phyloP scores from a whole-genome alignment of 2,113 vertebrate species.

The Mesembrinibis cayennensis region DNA sequence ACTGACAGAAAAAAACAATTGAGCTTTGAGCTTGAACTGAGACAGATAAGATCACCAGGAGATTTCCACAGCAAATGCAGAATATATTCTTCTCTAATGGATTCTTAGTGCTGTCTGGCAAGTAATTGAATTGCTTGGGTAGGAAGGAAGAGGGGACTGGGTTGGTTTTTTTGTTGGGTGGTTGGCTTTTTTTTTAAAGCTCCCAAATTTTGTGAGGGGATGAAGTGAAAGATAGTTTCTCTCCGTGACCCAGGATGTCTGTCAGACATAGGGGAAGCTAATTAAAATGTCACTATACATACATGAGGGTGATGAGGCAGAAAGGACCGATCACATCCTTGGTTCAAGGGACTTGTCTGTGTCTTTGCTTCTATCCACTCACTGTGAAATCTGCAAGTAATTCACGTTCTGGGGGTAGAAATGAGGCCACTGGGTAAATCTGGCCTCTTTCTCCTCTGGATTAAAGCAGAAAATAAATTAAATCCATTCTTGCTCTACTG shows the following conservation, averaged over 20 bases:
- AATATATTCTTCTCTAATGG: constrained; percentile 68
- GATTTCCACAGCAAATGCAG: constrained; percentile 68
- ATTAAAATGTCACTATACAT: constrained; percentile 51
- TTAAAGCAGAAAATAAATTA: constrained; percentile 20
- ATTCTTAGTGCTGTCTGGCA: constrained; percentile 69
- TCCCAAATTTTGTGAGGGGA: neutral
- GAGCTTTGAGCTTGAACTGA: constrained; percentile 53
- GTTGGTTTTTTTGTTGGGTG: neutral
- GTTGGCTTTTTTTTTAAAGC: neutral
- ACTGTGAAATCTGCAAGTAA: neutral
- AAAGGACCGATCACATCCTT: neutral
- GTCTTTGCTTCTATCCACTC: neutral
- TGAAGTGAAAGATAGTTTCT: neutral
- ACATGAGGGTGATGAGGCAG: neutral
- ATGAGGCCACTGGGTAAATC: neutral
- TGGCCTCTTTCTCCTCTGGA: neutral
- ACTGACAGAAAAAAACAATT: constrained; percentile 23
- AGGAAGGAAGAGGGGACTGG: neutral
- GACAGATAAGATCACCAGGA: constrained; percentile 66
- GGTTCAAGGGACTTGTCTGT: neutral
- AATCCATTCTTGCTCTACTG: neutral
- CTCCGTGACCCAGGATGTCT: neutral
- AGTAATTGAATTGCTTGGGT: constrained; percentile 74
- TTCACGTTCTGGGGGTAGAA: neutral
- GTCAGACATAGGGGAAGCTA: neutral